Evolutionary conservation across 1,140 invertebrate genomes (phyloP).

Genomic region (Atta cephalotes): DNA sequence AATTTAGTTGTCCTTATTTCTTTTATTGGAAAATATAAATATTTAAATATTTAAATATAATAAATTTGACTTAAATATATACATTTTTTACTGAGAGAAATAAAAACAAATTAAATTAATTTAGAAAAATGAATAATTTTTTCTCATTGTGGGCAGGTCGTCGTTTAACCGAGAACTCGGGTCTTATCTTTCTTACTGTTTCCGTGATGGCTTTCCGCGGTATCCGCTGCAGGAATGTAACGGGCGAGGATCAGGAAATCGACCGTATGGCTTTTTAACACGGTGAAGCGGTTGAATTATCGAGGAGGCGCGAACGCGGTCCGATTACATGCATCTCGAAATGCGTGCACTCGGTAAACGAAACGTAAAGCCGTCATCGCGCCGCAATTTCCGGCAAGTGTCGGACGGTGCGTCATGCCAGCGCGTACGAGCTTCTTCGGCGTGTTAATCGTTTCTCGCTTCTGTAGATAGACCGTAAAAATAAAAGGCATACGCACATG

Average conservation of each 20-base stretch:
- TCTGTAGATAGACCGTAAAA: conserved; percentile 41
- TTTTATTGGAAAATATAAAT: too few relatives aligned
- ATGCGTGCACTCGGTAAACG: conserved; percentile 10
- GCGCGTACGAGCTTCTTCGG: conserved; percentile 15
- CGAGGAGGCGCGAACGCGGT: conserved; percentile 33
- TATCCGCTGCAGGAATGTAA: conserved; percentile 69
- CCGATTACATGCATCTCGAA: conserved; percentile 40
- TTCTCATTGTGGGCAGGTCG: neutral
- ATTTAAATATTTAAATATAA: too few relatives aligned
- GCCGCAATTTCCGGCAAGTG: conserved; percentile 48
- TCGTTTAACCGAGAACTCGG: conserved; percentile 40
- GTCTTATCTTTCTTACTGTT: conserved; percentile 64
- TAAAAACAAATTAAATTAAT: too few relatives aligned
- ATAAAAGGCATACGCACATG: neutral
- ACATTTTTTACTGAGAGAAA: too few relatives aligned
- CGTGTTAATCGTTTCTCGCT: conserved; percentile 40
- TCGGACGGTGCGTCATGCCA: conserved; percentile 15
- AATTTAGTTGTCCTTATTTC: too few relatives aligned
- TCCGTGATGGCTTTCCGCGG: conserved; percentile 59
- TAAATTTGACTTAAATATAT: too few relatives aligned
- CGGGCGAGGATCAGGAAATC: conserved; percentile 67
- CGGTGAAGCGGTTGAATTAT: conserved; percentile 45
- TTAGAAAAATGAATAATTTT: too few relatives aligned
- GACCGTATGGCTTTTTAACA: conserved; percentile 50
- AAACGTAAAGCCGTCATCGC: conserved; percentile 44